Conservation (phyloP, 2,113 vertebrate species). For the Calypte anna region DNA sequence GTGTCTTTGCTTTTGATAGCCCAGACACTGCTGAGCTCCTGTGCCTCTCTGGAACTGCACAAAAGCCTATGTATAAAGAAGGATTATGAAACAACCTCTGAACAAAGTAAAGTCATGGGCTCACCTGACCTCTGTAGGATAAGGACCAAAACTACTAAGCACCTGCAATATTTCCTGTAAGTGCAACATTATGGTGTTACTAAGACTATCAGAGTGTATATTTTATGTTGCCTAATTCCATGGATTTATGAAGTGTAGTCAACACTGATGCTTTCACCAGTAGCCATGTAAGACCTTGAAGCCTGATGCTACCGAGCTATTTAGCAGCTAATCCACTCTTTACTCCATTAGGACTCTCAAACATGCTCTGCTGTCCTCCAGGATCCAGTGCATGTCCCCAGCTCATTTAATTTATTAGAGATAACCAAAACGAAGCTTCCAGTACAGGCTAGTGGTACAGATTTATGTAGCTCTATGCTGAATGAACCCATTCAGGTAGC, state of each 20-base stretch:
- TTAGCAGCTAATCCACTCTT: background rate
- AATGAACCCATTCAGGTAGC: background rate
- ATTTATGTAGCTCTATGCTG: background rate
- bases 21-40: background rate
- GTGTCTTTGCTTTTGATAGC: background rate
- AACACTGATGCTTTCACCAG: background rate
- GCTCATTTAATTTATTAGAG: background rate
- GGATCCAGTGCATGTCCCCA: background rate
- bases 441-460: background rate
- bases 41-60: background rate
- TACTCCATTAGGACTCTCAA: background rate
- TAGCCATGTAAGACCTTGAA: background rate
- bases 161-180: background rate
- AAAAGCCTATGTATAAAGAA: background rate
- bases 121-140: background rate
- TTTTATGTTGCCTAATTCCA: fast-evolving
- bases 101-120: background rate
- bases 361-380: background rate
- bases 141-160: background rate
- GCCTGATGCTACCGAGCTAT: background rate
- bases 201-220: background rate
- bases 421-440: background rate
- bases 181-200: background rate
- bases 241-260: fast-evolving
- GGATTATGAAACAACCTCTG: background rate